Evolutionary conservation across 1,140 invertebrate species (phyloP).

Genomic region (Lordiphosa clarofinis): DNA sequence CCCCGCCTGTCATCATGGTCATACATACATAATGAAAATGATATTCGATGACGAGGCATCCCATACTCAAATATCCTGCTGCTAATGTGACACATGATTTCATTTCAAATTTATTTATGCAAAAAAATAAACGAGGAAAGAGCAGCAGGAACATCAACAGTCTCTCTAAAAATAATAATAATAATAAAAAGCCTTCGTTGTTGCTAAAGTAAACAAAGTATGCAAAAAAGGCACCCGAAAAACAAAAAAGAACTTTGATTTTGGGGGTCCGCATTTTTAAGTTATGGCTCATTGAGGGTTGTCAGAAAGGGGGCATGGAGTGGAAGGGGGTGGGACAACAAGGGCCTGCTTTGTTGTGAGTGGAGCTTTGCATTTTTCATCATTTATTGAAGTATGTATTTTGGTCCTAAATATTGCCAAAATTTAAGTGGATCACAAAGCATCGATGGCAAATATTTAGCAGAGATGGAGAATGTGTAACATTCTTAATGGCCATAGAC

Average conservation of each 20-base stretch:
- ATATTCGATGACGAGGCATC: no score
- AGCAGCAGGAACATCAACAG: conserved; percentile 25
- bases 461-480: no score
- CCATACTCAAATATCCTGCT: conserved; percentile 38
- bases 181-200: conserved; percentile 19
- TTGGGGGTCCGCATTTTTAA: conserved; percentile 9
- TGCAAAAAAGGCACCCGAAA: conserved; percentile 32
- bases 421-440: no score
- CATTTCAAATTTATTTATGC: conserved; percentile 69
- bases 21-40: no score
- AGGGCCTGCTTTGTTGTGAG: background rate
- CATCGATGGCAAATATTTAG: no score
- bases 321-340: background rate
- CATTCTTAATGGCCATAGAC: no score
- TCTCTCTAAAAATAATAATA: conserved; percentile 23
- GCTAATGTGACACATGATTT: conserved; percentile 74
- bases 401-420: no score
- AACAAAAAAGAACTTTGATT: conserved; percentile 57
- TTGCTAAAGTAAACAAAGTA: conserved; percentile 67
- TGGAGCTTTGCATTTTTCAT: no score
- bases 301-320: background rate
- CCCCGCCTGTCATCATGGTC: no score
- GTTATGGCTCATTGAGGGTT: conserved; percentile 1
- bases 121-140: conserved; percentile 45
- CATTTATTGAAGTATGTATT: no score